phyloP scores from a whole-genome alignment of 2,113 vertebrate genomes.

The Scomber japonicus region DNA sequence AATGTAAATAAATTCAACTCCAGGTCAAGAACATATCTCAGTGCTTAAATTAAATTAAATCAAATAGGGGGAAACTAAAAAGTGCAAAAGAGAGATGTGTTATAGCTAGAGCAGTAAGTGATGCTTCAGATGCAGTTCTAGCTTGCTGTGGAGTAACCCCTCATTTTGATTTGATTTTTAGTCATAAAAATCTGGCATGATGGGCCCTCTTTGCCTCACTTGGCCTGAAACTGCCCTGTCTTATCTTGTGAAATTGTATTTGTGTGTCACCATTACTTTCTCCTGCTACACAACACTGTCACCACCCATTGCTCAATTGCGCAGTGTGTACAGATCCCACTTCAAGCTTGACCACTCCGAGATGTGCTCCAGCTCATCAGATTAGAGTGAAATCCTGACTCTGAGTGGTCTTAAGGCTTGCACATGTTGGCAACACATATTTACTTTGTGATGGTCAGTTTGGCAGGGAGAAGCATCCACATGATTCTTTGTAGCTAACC shows the following conservation, averaged over 20 bases:
- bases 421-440: not conserved
- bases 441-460: not conserved
- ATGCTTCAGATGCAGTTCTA: too few relatives aligned
- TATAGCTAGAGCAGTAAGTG: too few relatives aligned
- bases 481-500: not conserved
- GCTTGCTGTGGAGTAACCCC: not conserved
- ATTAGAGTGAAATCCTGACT: conserved; percentile 2
- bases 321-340: conserved; percentile 13
- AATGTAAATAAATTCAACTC: not conserved
- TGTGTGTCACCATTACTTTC: conserved; percentile 11
- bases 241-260: not conserved
- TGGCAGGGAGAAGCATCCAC: not conserved
- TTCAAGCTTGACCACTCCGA: not conserved
- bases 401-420: not conserved
- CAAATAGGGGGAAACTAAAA: not conserved
- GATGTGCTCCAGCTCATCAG: not conserved
- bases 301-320: conserved; percentile 7
- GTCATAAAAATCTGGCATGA: not conserved
- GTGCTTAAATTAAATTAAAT: not conserved
- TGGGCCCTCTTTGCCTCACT: not conserved
- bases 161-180: not conserved
- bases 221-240: conserved; percentile 16
- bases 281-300: conserved; percentile 12
- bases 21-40: not conserved
- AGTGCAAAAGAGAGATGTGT: not conserved